Evolutionary conservation across 2,888 invertebrate genomes (phyloP).

Genomic region (Andricus curvator): DNA sequence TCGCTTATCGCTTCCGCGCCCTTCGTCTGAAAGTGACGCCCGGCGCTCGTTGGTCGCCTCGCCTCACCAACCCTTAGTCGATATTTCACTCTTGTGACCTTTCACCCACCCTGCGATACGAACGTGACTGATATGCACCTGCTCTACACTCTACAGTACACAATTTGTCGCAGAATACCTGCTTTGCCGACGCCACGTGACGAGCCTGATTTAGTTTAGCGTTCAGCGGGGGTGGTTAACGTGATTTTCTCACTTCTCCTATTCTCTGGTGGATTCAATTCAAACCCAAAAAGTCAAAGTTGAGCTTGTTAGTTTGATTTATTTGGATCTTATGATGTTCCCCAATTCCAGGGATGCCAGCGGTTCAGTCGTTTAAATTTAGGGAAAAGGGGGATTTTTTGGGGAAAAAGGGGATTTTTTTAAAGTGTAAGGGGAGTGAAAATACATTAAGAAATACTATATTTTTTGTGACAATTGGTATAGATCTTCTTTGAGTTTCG

Average conservation of each 20-base stretch:
- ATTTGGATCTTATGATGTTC: not conserved
- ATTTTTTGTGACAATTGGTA: too few species aligned
- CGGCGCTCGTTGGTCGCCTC: constrained; percentile 32
- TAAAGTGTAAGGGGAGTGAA: too few species aligned
- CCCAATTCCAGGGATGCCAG: too few species aligned
- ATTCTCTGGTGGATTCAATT: not conserved
- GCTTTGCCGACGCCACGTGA: not conserved
- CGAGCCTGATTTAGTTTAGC: too few species aligned
- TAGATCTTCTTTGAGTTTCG: too few species aligned
- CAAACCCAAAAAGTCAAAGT: not conserved
- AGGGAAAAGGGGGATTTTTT: too few species aligned
- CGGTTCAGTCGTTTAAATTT: too few species aligned
- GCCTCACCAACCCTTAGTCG: constrained; percentile 62
- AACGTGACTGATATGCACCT: constrained; percentile 34
- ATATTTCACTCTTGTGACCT: constrained; percentile 71
- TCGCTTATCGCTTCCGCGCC: constrained; percentile 33
- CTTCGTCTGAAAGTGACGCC: constrained; percentile 34
- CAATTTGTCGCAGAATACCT: constrained; percentile 32
- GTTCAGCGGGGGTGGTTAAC: not conserved
- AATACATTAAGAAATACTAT: too few species aligned
- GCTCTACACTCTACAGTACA: constrained; percentile 40
- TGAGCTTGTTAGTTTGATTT: not conserved
- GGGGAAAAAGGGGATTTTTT: too few species aligned
- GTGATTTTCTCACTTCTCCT: not conserved
- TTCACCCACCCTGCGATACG: constrained; percentile 64